Evolutionary conservation across 1,140 invertebrate species (phyloP).

Genomic region (Solenopsis fugax): DNA sequence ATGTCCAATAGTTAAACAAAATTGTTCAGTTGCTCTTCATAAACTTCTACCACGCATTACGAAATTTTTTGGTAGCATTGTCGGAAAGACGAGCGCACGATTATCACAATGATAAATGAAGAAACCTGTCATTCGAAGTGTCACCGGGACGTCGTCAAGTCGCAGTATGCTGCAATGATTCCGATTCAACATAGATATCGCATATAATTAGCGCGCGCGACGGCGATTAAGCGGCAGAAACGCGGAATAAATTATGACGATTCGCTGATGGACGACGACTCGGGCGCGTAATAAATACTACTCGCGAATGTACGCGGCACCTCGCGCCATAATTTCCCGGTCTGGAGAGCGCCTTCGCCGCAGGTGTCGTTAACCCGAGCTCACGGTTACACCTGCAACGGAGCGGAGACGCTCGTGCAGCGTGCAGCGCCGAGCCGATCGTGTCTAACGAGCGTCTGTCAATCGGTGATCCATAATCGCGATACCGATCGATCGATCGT

Average conservation of each 20-base stretch:
- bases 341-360: slow-evolving; percentile 50
- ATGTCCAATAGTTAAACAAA: neutral
- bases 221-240: neutral
- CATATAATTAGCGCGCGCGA: slow-evolving; percentile 47
- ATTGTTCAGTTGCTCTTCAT: neutral
- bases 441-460: slow-evolving; percentile 61
- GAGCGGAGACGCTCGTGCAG: slow-evolving; percentile 9
- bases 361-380: slow-evolving; percentile 72
- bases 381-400: slow-evolving; percentile 53
- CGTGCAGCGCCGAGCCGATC: slow-evolving; percentile 15
- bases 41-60: too few relatives aligned
- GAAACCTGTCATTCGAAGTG: neutral
- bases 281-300: slow-evolving; percentile 66
- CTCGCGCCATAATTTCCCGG: slow-evolving; percentile 71
- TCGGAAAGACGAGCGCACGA: neutral
- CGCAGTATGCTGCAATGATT: neutral
- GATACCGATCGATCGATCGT: slow-evolving; percentile 63
- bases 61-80: neutral
- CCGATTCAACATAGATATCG: slow-evolving; percentile 32
- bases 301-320: slow-evolving; percentile 19
- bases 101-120: neutral
- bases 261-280: slow-evolving; percentile 42
- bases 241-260: slow-evolving; percentile 67
- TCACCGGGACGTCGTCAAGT: neutral
- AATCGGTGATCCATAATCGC: slow-evolving; percentile 60